phyloP scores from a whole-genome alignment of 2,113 vertebrate species.

The Nycticorax nycticorax region DNA sequence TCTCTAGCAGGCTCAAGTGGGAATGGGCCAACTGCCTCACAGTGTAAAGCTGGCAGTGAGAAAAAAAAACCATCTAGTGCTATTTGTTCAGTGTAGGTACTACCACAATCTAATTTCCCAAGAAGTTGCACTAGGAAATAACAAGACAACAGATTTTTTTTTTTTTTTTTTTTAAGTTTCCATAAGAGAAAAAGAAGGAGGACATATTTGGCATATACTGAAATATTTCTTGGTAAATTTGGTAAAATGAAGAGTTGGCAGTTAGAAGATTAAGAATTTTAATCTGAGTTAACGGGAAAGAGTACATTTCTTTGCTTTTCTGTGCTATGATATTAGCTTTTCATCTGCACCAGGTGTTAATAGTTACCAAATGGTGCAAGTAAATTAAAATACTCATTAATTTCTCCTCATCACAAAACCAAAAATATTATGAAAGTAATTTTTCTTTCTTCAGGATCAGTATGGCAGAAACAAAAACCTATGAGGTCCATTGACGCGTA shows the following conservation, averaged over 20 bases:
- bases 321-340: neutral
- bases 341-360: neutral
- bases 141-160: neutral
- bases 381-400: neutral
- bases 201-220: neutral
- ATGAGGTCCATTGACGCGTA: neutral
- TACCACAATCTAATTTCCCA: neutral
- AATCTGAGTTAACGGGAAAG: neutral
- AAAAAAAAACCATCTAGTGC: neutral
- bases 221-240: neutral
- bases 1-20: neutral
- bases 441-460: neutral
- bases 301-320: neutral
- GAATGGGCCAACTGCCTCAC: neutral
- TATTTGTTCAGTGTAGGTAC: neutral
- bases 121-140: neutral
- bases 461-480: neutral
- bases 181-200: neutral
- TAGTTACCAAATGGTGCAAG: neutral
- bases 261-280: neutral
- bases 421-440: neutral
- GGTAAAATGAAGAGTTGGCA: neutral
- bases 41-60: neutral
- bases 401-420: neutral
- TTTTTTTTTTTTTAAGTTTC: neutral